These are phyloP conservation scores for Lamproptera curius DNA, from an alignment of 2,888 invertebrate species.

Conservation along the genomic window DNA sequence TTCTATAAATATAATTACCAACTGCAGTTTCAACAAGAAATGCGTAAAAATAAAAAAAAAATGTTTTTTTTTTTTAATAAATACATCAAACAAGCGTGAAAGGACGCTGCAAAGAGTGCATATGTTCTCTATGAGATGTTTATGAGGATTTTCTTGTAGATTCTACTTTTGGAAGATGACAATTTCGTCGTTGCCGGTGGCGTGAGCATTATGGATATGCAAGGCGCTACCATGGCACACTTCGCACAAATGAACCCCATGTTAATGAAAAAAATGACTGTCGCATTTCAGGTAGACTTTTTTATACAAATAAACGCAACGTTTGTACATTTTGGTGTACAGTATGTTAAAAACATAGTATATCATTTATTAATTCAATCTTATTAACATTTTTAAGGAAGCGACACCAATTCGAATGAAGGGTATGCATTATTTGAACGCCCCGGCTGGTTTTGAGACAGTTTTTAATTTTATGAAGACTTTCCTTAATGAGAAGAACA, in stretches of 20 bases:
- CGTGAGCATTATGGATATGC: slow-evolving; percentile 64
- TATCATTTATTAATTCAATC: too few species aligned
- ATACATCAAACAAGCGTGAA: too few species aligned
- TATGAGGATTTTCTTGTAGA: slow-evolving; percentile 38
- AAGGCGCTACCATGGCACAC: slow-evolving; percentile 56
- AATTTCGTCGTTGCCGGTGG: slow-evolving; percentile 58
- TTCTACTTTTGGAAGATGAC: slow-evolving; percentile 71
- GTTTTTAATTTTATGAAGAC: slow-evolving; percentile 63
- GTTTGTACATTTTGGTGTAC: too few species aligned
- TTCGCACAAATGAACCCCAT: slow-evolving; percentile 61
- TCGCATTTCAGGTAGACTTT: slow-evolving; percentile 41
- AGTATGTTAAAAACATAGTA: too few species aligned
- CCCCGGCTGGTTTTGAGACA: slow-evolving; percentile 66
- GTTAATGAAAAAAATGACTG: slow-evolving; percentile 59
- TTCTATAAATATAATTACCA: too few species aligned
- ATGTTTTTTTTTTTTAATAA: too few species aligned
- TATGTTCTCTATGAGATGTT: too few species aligned
- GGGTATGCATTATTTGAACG: slow-evolving; percentile 69
- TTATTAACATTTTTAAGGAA: too few species aligned
- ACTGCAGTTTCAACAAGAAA: too few species aligned
- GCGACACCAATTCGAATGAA: slow-evolving; percentile 75
- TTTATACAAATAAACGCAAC: too few species aligned
- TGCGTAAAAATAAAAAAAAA: too few species aligned
- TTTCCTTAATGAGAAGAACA: slow-evolving; percentile 73
- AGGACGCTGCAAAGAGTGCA: too few species aligned